Evolutionary conservation across 1,140 invertebrate genomes (phyloP).

Genomic region (Diabrotica undecimpunctata): DNA sequence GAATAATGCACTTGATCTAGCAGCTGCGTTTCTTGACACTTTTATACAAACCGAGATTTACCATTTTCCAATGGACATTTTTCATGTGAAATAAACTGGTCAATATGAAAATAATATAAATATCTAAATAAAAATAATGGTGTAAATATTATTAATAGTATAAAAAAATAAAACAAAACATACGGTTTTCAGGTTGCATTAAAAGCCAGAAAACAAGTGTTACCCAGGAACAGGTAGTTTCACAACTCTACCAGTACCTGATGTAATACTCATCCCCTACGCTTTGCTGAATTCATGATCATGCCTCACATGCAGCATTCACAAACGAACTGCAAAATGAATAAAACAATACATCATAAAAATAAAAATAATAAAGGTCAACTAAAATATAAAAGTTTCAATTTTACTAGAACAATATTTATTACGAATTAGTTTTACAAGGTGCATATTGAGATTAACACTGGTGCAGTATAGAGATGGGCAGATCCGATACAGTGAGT

Average conservation of each 20-base stretch:
- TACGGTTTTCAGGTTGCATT: constrained; percentile 3
- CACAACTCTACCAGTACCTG: constrained; percentile 83
- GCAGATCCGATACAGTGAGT: no score
- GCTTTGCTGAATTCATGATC: constrained; percentile 36
- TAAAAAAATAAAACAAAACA: neutral
- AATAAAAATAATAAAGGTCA: constrained; percentile 30
- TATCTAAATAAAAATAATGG: no score
- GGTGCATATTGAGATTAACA: no score
- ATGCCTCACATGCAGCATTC: constrained; percentile 38
- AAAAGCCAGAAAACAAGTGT: constrained; percentile 61
- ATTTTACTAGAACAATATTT: no score
- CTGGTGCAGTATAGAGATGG: no score
- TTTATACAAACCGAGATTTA: no score
- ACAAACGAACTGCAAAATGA: constrained; percentile 37
- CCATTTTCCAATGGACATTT: no score
- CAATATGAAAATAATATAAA: no score
- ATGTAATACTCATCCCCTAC: constrained; percentile 92
- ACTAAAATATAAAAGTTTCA: constrained; percentile 9
- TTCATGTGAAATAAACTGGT: no score
- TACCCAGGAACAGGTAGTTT: constrained; percentile 75
- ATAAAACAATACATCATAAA: constrained; percentile 12
- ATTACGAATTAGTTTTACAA: no score
- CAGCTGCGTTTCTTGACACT: no score
- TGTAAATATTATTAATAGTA: neutral
- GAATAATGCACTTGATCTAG: no score